These are phyloP conservation scores for Ceraclea dissimilis DNA, from an alignment of 2,888 invertebrate genomes.

Conservation along the genomic window DNA sequence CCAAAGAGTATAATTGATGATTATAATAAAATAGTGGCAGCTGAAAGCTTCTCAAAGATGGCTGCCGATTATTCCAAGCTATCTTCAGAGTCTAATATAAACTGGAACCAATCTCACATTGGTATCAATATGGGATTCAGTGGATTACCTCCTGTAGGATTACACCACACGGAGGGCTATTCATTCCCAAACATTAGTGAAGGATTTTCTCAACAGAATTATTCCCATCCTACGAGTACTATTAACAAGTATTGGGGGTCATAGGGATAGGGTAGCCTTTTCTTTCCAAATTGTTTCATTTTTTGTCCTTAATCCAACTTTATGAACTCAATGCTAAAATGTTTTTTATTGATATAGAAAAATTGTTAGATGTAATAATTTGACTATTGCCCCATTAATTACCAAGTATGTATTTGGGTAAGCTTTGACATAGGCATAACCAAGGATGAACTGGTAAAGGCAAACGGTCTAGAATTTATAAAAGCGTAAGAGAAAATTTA, in stretches of 20 bases:
- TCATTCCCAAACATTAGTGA: slow-evolving; percentile 43
- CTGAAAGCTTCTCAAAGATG: slow-evolving; percentile 46
- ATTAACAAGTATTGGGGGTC: slow-evolving; percentile 45
- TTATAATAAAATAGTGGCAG: slow-evolving; percentile 35
- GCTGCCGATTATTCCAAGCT: slow-evolving; percentile 49
- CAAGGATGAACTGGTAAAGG: too few species aligned
- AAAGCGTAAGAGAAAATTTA: too few species aligned
- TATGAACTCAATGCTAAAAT: neutral
- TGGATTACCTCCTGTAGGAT: slow-evolving; percentile 44
- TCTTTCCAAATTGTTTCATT: too few species aligned
- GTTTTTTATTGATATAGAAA: neutral
- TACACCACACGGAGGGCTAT: slow-evolving; percentile 47
- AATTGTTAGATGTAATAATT: neutral
- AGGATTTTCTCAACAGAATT: slow-evolving; percentile 42
- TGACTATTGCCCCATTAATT: too few species aligned
- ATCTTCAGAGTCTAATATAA: slow-evolving; percentile 43
- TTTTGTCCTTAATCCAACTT: too few species aligned
- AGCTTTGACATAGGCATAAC: too few species aligned
- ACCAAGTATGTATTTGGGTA: too few species aligned
- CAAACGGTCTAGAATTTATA: too few species aligned
- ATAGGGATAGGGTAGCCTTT: too few species aligned
- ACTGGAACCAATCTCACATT: slow-evolving; percentile 47
- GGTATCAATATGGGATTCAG: slow-evolving; percentile 45
- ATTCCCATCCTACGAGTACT: slow-evolving; percentile 41
- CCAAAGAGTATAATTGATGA: slow-evolving; percentile 24